phyloP scores from a whole-genome alignment of 2,797 vertebrate genomes.

The Cynodonichthys magdalenae region DNA sequence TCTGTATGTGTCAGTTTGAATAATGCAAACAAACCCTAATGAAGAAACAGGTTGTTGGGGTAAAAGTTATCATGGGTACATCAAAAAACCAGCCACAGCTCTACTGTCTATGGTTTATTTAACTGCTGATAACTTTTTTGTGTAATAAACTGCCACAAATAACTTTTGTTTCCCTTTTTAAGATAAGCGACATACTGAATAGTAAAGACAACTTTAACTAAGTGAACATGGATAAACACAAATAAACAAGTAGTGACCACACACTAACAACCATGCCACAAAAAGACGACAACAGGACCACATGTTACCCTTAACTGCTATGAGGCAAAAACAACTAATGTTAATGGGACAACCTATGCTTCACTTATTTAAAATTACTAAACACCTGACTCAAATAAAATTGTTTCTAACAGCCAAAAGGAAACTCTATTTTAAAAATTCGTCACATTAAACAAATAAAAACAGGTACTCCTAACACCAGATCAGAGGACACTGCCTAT shows the following conservation, averaged over 20 bases:
- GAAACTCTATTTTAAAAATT: conserved; percentile 11
- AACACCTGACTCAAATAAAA: conserved; percentile 10
- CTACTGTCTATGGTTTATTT: background rate
- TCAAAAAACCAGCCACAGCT: background rate
- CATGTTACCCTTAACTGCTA: conserved; percentile 29
- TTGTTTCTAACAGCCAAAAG: conserved; percentile 17
- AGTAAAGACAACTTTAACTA: conserved; percentile 10
- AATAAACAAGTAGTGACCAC: conserved; percentile 55
- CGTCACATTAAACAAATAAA: conserved; percentile 8
- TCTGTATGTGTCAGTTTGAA: background rate
- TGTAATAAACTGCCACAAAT: background rate
- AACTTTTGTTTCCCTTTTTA: background rate
- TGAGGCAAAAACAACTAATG: background rate
- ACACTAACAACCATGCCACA: conserved; percentile 67
- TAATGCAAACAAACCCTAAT: background rate
- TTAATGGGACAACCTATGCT: conserved; percentile 2
- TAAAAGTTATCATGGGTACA: background rate
- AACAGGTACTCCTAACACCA: conserved; percentile 1
- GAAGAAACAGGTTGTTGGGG: background rate
- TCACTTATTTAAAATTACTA: conserved; percentile 11
- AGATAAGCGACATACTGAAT: background rate
- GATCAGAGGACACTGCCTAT: conserved; percentile 2
- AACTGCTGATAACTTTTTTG: background rate
- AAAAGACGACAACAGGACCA: conserved; percentile 49
- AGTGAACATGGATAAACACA: conserved; percentile 48